Conservation (phyloP, 2,888 invertebrate genomes). For the Cyrtodaria siliqua region DNA sequence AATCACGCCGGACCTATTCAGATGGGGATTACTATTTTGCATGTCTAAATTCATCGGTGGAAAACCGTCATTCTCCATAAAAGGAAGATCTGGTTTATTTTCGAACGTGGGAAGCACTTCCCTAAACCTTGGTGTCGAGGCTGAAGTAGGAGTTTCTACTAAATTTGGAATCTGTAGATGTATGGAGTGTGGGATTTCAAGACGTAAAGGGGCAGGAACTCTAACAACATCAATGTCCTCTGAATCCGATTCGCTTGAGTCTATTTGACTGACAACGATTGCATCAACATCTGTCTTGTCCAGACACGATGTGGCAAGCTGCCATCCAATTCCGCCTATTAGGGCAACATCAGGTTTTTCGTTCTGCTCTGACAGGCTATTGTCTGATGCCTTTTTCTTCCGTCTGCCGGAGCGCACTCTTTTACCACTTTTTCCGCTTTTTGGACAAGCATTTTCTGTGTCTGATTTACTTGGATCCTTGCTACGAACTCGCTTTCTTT, state of each 20-base stretch:
- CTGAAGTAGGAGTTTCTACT: constrained; percentile 52
- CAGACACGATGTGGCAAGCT: constrained; percentile 76
- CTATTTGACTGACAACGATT: constrained; percentile 64
- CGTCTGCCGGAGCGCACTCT: constrained; percentile 71
- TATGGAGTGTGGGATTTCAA: constrained; percentile 29
- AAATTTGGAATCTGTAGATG: constrained; percentile 33
- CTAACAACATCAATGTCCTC: constrained; percentile 39
- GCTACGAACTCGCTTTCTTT: constrained; percentile 63
- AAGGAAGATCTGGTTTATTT: constrained; percentile 47
- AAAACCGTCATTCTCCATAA: constrained; percentile 72
- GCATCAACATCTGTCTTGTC: constrained; percentile 76
- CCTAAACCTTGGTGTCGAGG: constrained; percentile 69
- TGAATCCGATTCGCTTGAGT: constrained; percentile 69
- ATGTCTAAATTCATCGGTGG: constrained; percentile 79
- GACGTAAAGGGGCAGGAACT: constrained; percentile 17
- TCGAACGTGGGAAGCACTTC: constrained; percentile 66
- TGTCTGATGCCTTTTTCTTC: constrained; percentile 65
- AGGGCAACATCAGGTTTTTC: constrained; percentile 75
- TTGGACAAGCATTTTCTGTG: constrained; percentile 66
- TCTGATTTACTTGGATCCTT: constrained; percentile 71
- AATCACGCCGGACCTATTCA: constrained; percentile 56
- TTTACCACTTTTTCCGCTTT: constrained; percentile 72
- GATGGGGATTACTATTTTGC: constrained; percentile 67
- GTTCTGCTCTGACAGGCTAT: constrained; percentile 64
- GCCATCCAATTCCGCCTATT: constrained; percentile 83